phyloP scores from a whole-genome alignment of 2,797 vertebrate genomes.

The Gobio occitaniae region DNA sequence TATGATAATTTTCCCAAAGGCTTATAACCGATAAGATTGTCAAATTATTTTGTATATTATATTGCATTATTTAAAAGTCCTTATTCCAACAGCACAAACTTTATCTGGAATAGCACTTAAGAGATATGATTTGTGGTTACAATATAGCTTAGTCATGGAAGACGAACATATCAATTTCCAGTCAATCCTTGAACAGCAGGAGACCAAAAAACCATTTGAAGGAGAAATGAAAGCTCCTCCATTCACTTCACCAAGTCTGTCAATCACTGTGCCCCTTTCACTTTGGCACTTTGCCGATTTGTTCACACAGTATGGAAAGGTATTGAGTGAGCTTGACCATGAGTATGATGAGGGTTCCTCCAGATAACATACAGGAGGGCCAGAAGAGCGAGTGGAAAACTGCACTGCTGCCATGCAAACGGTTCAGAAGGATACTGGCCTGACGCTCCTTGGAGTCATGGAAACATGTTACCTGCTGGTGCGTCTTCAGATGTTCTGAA shows the following conservation, averaged over 20 bases:
- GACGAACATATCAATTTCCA: background rate
- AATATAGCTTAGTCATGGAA: background rate
- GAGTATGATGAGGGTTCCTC: slow-evolving; percentile 86
- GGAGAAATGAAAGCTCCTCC: slow-evolving; percentile 20
- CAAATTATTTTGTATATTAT: background rate
- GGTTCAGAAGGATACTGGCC: slow-evolving; percentile 87
- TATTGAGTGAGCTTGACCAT: slow-evolving; percentile 97
- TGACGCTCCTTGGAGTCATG: slow-evolving; percentile 87
- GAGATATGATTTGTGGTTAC: slow-evolving; percentile 5
- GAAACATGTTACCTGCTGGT: slow-evolving; percentile 88
- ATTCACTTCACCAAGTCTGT: background rate
- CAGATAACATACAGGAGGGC: slow-evolving; percentile 90
- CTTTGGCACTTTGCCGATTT: slow-evolving; percentile 89
- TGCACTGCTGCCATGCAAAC: slow-evolving; percentile 85
- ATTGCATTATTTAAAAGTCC: background rate
- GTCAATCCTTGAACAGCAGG: slow-evolving; percentile 16
- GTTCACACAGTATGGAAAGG: slow-evolving; percentile 91
- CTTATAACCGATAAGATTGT: background rate
- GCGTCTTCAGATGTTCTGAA: slow-evolving; percentile 87
- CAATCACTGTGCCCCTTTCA: slow-evolving; percentile 70
- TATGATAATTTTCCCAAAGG: background rate
- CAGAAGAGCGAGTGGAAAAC: slow-evolving; percentile 91
- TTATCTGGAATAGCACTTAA: background rate
- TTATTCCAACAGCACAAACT: background rate
- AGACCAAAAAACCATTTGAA: background rate